A percentile compares a stretch with the other conserved stretches of the same genome.
These are phyloP conservation scores for Protosalanx chinensis DNA, from an alignment of 2,797 vertebrate genomes.

Conservation along the genomic window DNA sequence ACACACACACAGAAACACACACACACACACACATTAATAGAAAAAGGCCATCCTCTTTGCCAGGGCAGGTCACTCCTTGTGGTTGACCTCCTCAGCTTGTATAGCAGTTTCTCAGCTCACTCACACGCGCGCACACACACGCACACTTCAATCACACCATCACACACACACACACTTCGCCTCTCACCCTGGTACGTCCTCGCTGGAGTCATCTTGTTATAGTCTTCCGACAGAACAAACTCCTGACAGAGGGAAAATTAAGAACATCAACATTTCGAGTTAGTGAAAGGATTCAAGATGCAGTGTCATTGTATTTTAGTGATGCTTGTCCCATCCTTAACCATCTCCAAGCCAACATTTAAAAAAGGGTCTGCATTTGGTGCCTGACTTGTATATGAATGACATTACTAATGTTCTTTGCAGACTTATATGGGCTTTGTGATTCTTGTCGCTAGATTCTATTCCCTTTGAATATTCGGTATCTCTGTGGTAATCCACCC, in stretches of 20 bases:
- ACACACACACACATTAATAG: constrained; percentile 6
- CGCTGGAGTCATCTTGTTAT: constrained; percentile 93
- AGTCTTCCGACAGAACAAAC: constrained; percentile 95
- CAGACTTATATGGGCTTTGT: background rate
- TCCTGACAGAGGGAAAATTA: constrained; percentile 74
- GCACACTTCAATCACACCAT: background rate
- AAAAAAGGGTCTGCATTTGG: background rate
- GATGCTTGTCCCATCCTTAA: too few species aligned
- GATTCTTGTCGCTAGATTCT: background rate
- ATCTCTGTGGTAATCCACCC: background rate
- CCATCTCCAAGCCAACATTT: too few species aligned
- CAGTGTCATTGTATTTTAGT: background rate
- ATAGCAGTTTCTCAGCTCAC: background rate
- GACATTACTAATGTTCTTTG: background rate
- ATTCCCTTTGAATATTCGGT: background rate
- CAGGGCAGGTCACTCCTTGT: background rate
- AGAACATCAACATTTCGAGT: background rate
- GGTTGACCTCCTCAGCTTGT: background rate
- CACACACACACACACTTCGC: constrained; percentile 15
- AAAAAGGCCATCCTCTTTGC: background rate
- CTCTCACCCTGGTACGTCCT: constrained; percentile 89
- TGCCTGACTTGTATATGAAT: background rate
- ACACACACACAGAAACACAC: background rate
- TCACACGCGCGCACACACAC: constrained; percentile 1
- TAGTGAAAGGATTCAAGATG: background rate